phyloP scores from a whole-genome alignment of 2,113 vertebrate genomes.

The Rhynchomys soricoides region DNA sequence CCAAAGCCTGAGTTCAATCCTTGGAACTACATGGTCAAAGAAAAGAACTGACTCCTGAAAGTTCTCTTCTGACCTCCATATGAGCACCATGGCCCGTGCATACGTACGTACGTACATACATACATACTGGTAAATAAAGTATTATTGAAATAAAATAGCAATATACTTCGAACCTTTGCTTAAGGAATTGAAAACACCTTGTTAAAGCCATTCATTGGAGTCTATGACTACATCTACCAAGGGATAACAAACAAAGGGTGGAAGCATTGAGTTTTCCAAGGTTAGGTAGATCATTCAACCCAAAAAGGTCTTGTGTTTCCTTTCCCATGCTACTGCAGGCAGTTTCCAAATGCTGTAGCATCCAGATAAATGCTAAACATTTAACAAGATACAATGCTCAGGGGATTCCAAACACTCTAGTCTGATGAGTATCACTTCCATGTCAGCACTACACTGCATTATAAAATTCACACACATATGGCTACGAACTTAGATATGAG shows the following conservation, averaged over 20 bases:
- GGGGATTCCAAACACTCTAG: not conserved
- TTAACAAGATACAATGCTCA: not conserved
- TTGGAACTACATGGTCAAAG: not conserved
- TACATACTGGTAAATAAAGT: not conserved
- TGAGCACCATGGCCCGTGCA: not conserved
- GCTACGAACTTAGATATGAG: not conserved
- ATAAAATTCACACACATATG: not conserved
- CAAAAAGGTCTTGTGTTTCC: constrained; percentile 10
- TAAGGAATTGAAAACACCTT: constrained; percentile 39
- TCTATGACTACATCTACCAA: not conserved
- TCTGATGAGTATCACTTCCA: not conserved
- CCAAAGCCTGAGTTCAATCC: not conserved
- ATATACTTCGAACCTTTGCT: not conserved
- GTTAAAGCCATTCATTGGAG: not conserved
- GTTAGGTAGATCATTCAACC: not conserved
- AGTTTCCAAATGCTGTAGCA: not conserved
- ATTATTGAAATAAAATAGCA: constrained; percentile 12
- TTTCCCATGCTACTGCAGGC: not conserved
- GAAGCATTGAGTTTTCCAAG: not conserved
- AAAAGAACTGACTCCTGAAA: not conserved
- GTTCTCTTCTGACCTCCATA: not conserved
- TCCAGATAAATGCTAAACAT: not conserved
- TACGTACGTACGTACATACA: not conserved
- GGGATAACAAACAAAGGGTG: not conserved
- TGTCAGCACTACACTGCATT: not conserved